phyloP scores from a whole-genome alignment of 2,797 vertebrate species.

The Cyclopterus lumpus region DNA sequence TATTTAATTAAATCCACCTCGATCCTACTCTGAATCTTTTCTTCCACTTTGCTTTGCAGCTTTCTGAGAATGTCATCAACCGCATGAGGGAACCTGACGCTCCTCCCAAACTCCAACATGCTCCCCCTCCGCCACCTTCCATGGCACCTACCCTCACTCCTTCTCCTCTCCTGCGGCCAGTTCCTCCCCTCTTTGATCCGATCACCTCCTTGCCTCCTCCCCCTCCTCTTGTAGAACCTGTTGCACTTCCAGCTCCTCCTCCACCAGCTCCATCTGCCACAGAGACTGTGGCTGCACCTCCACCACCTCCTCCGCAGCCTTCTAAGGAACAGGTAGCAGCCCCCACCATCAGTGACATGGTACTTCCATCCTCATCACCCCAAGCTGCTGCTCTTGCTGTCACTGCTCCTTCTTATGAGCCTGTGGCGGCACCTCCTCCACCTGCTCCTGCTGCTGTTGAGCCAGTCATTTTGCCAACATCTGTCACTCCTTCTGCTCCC shows the following conservation, averaged over 20 bases:
- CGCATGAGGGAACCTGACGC: slow-evolving; percentile 91
- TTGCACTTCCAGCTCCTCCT: slow-evolving; percentile 61
- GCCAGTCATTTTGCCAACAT: slow-evolving; percentile 40
- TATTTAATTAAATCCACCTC: not conserved
- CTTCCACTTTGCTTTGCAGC: slow-evolving; percentile 74
- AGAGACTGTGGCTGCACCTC: slow-evolving; percentile 56
- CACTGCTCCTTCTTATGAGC: slow-evolving; percentile 53
- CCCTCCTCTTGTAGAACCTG: slow-evolving; percentile 57
- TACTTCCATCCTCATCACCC: slow-evolving; percentile 52
- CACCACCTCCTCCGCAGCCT: slow-evolving; percentile 40
- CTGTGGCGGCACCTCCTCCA: not conserved
- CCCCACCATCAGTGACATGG: slow-evolving; percentile 62
- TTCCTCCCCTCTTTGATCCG: slow-evolving; percentile 70
- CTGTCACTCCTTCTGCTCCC: slow-evolving; percentile 39
- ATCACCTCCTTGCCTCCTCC: slow-evolving; percentile 68
- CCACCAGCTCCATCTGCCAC: slow-evolving; percentile 45
- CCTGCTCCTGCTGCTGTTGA: slow-evolving; percentile 46
- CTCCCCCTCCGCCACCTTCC: slow-evolving; percentile 46
- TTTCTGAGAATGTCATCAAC: slow-evolving; percentile 95
- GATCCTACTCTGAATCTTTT: slow-evolving; percentile 9
- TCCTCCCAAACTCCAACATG: slow-evolving; percentile 56
- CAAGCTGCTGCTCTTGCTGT: slow-evolving; percentile 37
- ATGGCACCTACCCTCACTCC: slow-evolving; percentile 29
- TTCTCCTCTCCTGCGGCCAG: slow-evolving; percentile 55
- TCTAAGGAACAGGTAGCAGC: slow-evolving; percentile 74